A percentile compares a stretch with the other conserved stretches of the same genome.
phyloP scores from a whole-genome alignment of 2,888 invertebrate species.

The Fissipunctia ypsillon region DNA sequence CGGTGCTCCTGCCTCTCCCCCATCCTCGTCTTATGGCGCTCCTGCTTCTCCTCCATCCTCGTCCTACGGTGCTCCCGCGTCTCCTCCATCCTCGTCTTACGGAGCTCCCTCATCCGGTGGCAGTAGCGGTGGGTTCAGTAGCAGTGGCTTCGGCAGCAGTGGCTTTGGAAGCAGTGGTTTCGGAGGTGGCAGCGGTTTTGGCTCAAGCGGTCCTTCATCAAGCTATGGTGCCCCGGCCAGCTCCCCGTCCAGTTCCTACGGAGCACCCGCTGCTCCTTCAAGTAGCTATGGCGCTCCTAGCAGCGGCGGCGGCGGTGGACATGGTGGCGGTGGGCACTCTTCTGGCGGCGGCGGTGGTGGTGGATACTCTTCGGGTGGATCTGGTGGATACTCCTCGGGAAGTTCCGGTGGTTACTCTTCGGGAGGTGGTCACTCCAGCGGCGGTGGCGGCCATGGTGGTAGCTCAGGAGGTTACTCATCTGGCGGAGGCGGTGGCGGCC shows the following conservation, averaged over 20 bases:
- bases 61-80: conserved; percentile 72
- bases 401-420: conserved; percentile 62
- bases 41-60: conserved; percentile 74
- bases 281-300: conserved; percentile 75
- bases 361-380: conserved; percentile 30
- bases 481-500: conserved; percentile 72
- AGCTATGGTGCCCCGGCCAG: conserved; percentile 85
- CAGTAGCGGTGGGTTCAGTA: conserved; percentile 71
- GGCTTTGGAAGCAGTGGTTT: conserved; percentile 76
- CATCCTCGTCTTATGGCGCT: conserved; percentile 71
- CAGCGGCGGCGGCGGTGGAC: conserved; percentile 74
- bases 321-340: conserved; percentile 67
- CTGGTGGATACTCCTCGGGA: conserved; percentile 61
- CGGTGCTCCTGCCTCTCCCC: conserved; percentile 78
- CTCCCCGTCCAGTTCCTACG: conserved; percentile 85
- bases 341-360: conserved; percentile 71
- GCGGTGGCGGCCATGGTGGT: conserved; percentile 65
- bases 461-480: conserved; percentile 48
- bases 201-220: conserved; percentile 75
- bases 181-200: conserved; percentile 68
- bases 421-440: conserved; percentile 73
- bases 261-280: conserved; percentile 72
- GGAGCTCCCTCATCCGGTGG: conserved; percentile 77
- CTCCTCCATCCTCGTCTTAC: conserved; percentile 78
- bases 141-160: conserved; percentile 71